Percentiles rank a stretch among this genome's conserved stretches.
phyloP scores from a whole-genome alignment of 1,140 invertebrate species.

The Thrips palmi region DNA sequence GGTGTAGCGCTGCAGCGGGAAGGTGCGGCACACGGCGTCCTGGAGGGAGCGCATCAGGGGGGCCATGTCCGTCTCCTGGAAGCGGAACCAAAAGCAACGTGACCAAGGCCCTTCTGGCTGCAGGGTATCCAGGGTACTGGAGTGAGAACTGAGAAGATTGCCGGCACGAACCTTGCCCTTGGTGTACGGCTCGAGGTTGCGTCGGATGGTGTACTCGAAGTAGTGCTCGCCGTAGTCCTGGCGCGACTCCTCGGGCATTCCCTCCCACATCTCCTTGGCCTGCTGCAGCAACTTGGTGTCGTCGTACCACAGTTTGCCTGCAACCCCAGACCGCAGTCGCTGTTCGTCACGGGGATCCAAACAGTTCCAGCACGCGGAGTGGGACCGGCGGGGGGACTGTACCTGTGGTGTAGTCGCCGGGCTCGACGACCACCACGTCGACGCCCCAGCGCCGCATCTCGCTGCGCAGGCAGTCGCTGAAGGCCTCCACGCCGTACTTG shows the following conservation, averaged over 20 bases:
- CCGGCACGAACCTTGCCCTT: too few species aligned
- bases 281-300: constrained; percentile 47
- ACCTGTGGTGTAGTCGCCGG: constrained; percentile 59
- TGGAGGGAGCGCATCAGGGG: constrained; percentile 46
- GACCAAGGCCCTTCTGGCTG: too few species aligned
- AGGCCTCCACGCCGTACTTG: constrained; percentile 54
- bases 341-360: too few species aligned
- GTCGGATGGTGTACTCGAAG: constrained; percentile 62
- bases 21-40: constrained; percentile 56
- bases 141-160: too few species aligned
- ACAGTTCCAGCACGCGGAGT: too few species aligned
- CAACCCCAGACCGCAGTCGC: too few species aligned
- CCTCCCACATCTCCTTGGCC: constrained; percentile 60
- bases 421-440: constrained; percentile 63
- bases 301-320: constrained; percentile 53
- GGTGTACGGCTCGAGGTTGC: constrained; percentile 57
- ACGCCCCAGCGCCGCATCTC: constrained; percentile 54
- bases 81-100: constrained; percentile 14
- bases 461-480: constrained; percentile 57
- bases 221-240: constrained; percentile 61
- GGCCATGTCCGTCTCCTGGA: constrained; percentile 47
- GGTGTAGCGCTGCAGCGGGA: constrained; percentile 59
- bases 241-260: constrained; percentile 50
- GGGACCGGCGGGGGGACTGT: too few species aligned
- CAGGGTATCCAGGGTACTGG: too few species aligned